phyloP scores from a whole-genome alignment of 2,888 invertebrate genomes.

The Didymodactylos carnosus region DNA sequence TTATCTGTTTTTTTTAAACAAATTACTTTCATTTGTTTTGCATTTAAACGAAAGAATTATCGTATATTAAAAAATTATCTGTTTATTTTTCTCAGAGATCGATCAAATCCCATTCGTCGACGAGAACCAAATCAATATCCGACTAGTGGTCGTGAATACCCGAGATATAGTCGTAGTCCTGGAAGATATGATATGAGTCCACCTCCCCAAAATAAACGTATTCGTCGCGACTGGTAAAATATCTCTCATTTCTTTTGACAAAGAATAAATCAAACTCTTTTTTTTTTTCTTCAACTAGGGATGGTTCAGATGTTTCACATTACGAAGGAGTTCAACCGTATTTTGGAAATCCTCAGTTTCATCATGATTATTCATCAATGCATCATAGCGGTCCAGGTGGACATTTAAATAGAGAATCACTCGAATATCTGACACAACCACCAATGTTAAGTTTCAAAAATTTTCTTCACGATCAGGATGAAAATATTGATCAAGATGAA shows the following conservation, averaged over 20 bases:
- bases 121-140: background rate
- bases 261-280: background rate
- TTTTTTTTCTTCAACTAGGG: background rate
- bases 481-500: conserved; percentile 73
- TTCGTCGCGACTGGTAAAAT: conserved; percentile 31
- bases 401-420: conserved; percentile 8
- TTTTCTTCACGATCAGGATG: conserved; percentile 83
- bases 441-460: conserved; percentile 92
- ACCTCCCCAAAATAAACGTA: conserved; percentile 29
- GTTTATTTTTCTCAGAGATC: background rate
- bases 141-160: background rate
- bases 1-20: background rate
- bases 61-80: no score
- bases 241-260: no score
- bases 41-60: no score
- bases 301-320: conserved; percentile 1
- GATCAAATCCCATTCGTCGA: background rate
- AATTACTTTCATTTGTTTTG: background rate
- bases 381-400: background rate
- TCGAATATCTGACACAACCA: conserved; percentile 53
- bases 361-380: background rate
- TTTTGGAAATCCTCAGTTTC: background rate
- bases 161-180: conserved; percentile 25
- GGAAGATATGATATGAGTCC: conserved; percentile 26
- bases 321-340: background rate